Percentiles rank a stretch among this genome's conserved stretches.
Evolutionary conservation across 2,797 vertebrate genomes (phyloP).

Genomic region (Luscinia luscinia): DNA sequence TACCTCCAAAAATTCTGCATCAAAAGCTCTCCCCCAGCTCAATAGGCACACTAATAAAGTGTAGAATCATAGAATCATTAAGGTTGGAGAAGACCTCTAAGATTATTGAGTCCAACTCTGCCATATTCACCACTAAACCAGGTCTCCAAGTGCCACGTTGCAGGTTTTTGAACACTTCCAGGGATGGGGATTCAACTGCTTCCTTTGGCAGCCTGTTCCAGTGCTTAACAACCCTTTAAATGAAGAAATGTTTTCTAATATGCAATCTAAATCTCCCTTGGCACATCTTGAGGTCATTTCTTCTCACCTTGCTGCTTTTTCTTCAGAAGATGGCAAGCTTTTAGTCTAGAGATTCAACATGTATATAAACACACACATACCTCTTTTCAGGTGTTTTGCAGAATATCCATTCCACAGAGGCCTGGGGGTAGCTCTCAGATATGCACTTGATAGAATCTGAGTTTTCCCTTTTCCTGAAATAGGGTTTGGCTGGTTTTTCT

Average conservation of each 20-base stretch:
- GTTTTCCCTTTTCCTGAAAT: slow-evolving; percentile 69
- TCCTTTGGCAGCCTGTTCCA: not conserved
- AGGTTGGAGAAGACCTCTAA: not conserved
- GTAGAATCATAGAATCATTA: not conserved
- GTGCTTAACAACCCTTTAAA: not conserved
- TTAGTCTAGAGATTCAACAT: not conserved
- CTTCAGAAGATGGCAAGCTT: not conserved
- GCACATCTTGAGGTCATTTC: not conserved
- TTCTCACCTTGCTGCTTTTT: not conserved
- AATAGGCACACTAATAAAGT: not conserved
- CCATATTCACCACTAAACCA: not conserved
- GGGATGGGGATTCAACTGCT: not conserved
- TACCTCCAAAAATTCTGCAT: not conserved
- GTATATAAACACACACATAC: slow-evolving; percentile 33
- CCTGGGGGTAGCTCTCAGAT: slow-evolving; percentile 80
- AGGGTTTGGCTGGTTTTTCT: slow-evolving; percentile 75
- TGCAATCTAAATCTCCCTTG: fast-evolving
- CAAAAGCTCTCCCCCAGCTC: not conserved
- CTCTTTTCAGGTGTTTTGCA: slow-evolving; percentile 68
- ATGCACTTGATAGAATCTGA: slow-evolving; percentile 68
- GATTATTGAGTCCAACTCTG: not conserved
- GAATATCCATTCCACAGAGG: slow-evolving; percentile 79
- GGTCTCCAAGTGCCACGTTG: not conserved
- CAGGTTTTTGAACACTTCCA: not conserved
- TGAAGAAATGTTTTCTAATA: not conserved